phyloP scores from a whole-genome alignment of 2,113 vertebrate genomes.

The Cariama cristata region DNA sequence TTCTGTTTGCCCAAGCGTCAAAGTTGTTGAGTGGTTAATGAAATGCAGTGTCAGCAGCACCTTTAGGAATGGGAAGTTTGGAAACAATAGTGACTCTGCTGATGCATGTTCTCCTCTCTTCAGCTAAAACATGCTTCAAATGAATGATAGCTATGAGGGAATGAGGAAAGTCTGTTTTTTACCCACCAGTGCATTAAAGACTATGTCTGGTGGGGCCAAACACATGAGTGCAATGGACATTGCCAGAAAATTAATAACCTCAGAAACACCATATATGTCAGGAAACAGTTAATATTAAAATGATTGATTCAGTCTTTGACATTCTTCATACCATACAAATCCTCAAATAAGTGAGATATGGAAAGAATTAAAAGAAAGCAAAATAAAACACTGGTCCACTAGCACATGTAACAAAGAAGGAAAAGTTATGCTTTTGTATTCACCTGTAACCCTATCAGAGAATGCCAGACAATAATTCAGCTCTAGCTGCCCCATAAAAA shows the following conservation, averaged over 20 bases:
- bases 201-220: background rate
- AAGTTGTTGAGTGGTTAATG: background rate
- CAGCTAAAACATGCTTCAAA: background rate
- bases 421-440: background rate
- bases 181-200: background rate
- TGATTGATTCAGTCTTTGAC: background rate
- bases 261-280: background rate
- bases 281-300: background rate
- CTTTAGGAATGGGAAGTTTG: background rate
- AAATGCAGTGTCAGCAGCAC: conserved; percentile 2
- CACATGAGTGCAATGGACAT: background rate
- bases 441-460: background rate
- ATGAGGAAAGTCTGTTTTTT: background rate
- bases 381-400: background rate
- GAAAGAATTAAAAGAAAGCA: background rate
- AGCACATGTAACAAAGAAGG: background rate
- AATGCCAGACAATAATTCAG: conserved; percentile 4
- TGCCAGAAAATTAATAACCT: background rate
- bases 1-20: background rate
- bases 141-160: background rate
- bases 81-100: background rate
- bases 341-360: background rate
- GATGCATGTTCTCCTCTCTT: background rate
- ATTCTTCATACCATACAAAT: background rate
- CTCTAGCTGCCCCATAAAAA: background rate